Evolutionary conservation across 30 jellyfish, hydroid and myxozoan species (phyloP).

Genomic region (Sanderia malayensis): DNA sequence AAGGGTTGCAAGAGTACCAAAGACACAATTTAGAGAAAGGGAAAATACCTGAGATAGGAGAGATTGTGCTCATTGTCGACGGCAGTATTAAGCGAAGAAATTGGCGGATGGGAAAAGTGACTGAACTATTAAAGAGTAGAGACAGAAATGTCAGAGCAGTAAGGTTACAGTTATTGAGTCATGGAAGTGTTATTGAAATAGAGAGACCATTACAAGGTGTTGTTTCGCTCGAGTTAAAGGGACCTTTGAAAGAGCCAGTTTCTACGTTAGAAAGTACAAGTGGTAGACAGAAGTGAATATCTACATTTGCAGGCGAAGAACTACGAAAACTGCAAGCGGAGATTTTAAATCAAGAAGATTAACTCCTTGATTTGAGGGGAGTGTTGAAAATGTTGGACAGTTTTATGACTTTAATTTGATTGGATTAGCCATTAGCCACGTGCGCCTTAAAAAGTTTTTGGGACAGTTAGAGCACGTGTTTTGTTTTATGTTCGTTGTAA

Average conservation of each 20-base stretch:
- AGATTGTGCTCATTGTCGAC: slow-evolving; percentile 17
- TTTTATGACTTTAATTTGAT: too few relatives aligned
- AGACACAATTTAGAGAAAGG: too few relatives aligned
- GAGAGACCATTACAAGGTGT: slow-evolving; percentile 57
- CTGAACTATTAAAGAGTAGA: slow-evolving; percentile 16
- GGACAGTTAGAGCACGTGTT: too few relatives aligned
- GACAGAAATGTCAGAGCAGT: slow-evolving; percentile 39
- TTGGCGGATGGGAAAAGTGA: slow-evolving; percentile 35
- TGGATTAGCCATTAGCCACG: too few relatives aligned
- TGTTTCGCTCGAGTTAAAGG: slow-evolving; percentile 31
- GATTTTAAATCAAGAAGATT: slow-evolving; percentile 42
- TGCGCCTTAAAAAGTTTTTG: too few relatives aligned
- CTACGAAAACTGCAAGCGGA: slow-evolving; percentile 27
- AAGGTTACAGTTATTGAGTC: slow-evolving; percentile 22
- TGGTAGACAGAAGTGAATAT: slow-evolving; percentile 33
- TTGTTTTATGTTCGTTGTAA: too few relatives aligned
- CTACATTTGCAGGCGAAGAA: slow-evolving; percentile 55
- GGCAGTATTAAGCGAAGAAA: slow-evolving; percentile 20
- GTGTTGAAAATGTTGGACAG: slow-evolving; percentile 14
- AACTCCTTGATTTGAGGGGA: slow-evolving; percentile 51
- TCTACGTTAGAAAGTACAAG: background rate
- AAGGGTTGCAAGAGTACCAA: too few relatives aligned
- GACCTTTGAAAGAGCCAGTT: slow-evolving; percentile 13
- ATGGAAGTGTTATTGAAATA: slow-evolving; percentile 20
- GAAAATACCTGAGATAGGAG: slow-evolving; percentile 16